phyloP scores from a whole-genome alignment of 2,888 invertebrate genomes.

The Catotricha subobsoleta region DNA sequence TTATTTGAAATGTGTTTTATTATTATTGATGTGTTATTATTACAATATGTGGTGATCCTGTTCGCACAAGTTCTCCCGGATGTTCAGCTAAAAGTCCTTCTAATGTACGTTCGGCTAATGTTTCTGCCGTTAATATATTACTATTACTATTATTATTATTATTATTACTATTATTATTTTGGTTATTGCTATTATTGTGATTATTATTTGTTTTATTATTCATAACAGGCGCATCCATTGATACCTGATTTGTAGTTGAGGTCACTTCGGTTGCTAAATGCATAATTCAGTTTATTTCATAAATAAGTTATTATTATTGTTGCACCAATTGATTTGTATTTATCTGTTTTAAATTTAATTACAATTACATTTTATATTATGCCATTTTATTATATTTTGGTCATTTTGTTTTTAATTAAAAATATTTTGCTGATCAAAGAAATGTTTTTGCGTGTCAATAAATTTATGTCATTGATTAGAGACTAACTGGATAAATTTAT shows the following conservation, averaged over 20 bases:
- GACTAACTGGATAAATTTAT: too few species aligned
- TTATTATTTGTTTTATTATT: constrained; percentile 11
- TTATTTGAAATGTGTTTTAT: not conserved
- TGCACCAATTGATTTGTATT: too few species aligned
- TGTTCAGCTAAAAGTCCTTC: constrained; percentile 76
- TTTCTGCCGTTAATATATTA: constrained; percentile 53
- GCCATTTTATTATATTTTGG: too few species aligned
- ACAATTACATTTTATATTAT: too few species aligned
- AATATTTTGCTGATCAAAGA: too few species aligned
- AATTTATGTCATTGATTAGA: too few species aligned
- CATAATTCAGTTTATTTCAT: too few species aligned
- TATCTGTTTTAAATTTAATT: too few species aligned
- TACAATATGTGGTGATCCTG: constrained; percentile 88
- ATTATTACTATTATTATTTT: constrained; percentile 17
- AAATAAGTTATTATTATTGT: too few species aligned
- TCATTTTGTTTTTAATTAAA: too few species aligned
- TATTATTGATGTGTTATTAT: constrained; percentile 11
- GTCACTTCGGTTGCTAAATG: constrained; percentile 65
- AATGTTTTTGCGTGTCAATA: too few species aligned
- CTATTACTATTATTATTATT: constrained; percentile 23
- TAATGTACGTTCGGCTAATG: constrained; percentile 64
- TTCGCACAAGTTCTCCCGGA: constrained; percentile 81
- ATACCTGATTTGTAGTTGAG: constrained; percentile 43
- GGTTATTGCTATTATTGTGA: constrained; percentile 16
- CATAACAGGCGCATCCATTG: constrained; percentile 24